Evolutionary conservation across 2,888 invertebrate species (phyloP), one percentile per base, ranked within the genome.

Genomic region (Polymixis lichenea): DNA sequence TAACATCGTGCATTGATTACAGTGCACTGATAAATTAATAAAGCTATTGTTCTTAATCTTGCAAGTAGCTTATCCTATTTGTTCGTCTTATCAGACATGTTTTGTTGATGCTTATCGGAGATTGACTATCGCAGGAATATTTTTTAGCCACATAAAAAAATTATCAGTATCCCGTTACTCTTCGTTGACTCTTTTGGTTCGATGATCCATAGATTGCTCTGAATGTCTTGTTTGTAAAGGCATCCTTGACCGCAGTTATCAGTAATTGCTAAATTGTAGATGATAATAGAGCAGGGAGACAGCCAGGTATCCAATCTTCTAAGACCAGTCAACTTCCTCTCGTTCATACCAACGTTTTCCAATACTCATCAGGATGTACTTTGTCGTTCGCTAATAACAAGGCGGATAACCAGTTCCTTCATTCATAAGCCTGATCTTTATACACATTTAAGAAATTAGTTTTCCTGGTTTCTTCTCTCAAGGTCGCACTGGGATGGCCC

Each of bases 21-120:
- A 64, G 22, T 64, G 28, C 60, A 62, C 53, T 65, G 61, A 74
- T 74, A 83, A 49, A 61, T 85, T 71, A 70, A 77, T 68, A 69
- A 66, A 55, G n/a, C 55, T 72, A 78, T 85, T 68, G 83, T 71
- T 73, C 64, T 60, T 85, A 74, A 74, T 74, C 83, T 56, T 68
- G 60, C 38, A 71, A 55, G 83, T 60, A 78, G 86, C 78, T 83
- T 86, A 83, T 82, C 85, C 46, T 64, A 55, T 67, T 58, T 73
- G 62, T 85, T 67, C 53, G 11, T 68, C 64, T 84, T 84, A 84
- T 84, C 86, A 75, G 25, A 60, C 62, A 71, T 73, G 62, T 75
- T 80, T 80, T 82, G 65, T 85, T 79, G 83, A 87, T 85, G 61
- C 53, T 85, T 71, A 87, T 87, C 88, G 56, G 46, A 77, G 72